Base-by-base conservation (phyloP, 2,113 vertebrate species). In the Myotis brandtii region DNA sequence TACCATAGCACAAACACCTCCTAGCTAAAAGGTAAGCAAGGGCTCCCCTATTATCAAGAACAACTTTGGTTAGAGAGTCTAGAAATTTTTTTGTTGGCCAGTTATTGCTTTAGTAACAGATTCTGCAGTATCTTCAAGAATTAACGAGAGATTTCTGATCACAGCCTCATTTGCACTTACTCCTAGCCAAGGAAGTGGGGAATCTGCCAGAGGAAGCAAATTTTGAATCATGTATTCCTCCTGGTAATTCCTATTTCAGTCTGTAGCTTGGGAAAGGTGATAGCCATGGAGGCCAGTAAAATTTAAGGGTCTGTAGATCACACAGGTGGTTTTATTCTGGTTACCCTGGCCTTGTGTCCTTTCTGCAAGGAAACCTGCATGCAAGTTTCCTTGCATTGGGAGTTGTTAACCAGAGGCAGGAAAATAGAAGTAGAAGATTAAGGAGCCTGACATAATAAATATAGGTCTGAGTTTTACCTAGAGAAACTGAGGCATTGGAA, bases 91-190 rank as follows among this genome's bases (percentile, higher is more conserved):
- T 80, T 90, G 20, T 70, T 56, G 13, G 23, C 34, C 6, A 59
- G 30, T 59, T 56, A 59, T 70, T 72, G 52, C 25, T 80, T 72
- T 80, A 81, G n/a, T 27, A 81, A 30, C n/a, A 81, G n/a, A 73
- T 81, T 87, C 40, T 93, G 27, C 27, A 64, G n/a, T 64, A 88
- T n/a, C 43, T 87, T 93, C 43, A 81, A 73, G 25, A 88, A 56
- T 73, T 73, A 69, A 77, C 21, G 52, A 87, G 9, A 64, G 13
- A 30, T 88, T 88, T 34, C 25, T 93, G 66, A 81, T 72, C n/a
- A 72, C 18, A 87, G n/a, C 40, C 6, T 81, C 43, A 62, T 93
- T 50, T 93, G 52, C 3, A 72, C 43, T 91, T 48, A 82, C 32
- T 72, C 80, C 25, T 59, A 17, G 64, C 37, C 66, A 62, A 20